These are phyloP conservation scores for Xenus cinereus DNA, from an alignment of 2,113 vertebrate genomes.

Conservation along the genomic window DNA sequence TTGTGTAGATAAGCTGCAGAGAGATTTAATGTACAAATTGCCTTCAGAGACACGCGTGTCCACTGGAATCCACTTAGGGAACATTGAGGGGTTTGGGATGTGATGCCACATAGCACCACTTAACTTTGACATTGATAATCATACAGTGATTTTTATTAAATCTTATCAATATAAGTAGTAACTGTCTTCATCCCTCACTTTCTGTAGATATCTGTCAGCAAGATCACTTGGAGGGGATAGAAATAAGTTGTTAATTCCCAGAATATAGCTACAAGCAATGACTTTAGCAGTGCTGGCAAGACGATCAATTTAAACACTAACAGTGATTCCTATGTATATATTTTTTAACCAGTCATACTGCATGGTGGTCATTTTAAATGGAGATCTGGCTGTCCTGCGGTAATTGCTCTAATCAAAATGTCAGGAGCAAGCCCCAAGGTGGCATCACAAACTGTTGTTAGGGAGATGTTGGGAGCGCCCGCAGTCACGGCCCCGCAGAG, in stretches of 20 bases:
- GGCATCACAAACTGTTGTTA: background rate
- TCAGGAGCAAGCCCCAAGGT: slow-evolving; percentile 3
- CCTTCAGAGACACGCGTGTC: slow-evolving; percentile 42
- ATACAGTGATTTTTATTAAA: slow-evolving; percentile 12
- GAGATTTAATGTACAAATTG: slow-evolving; percentile 44
- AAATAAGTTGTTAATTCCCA: slow-evolving; percentile 54
- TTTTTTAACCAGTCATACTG: background rate
- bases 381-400: background rate
- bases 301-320: background rate
- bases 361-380: slow-evolving; percentile 25
- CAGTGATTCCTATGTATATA: background rate
- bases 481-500: background rate
- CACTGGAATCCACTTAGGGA: slow-evolving; percentile 38
- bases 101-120: slow-evolving; percentile 23
- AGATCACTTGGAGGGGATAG: slow-evolving; percentile 47
- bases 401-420: slow-evolving; percentile 62
- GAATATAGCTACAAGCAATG: slow-evolving; percentile 40
- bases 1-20: slow-evolving; percentile 29
- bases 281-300: slow-evolving; percentile 38
- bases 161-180: slow-evolving; percentile 25
- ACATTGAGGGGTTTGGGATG: background rate
- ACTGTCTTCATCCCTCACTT: slow-evolving; percentile 12
- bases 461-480: background rate
- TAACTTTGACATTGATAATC: slow-evolving; percentile 49
- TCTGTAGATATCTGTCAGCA: slow-evolving; percentile 56